Evolutionary conservation across 2,888 invertebrate species (phyloP).

Genomic region (Dicroscelio sp.): DNA sequence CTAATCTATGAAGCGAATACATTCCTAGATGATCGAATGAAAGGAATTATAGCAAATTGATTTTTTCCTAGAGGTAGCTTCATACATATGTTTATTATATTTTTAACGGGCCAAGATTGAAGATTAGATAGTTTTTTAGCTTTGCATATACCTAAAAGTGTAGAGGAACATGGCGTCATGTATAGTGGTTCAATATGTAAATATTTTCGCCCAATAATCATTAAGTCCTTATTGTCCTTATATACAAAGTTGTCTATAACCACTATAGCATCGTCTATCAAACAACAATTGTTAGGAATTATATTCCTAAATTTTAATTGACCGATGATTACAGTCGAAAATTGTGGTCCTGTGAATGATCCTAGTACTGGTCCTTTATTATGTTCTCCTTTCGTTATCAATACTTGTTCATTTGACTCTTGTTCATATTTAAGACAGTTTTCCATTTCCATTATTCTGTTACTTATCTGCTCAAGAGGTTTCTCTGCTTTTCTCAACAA

Average conservation of each 20-base stretch:
- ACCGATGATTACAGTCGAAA: not conserved
- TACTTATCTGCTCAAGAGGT: conserved; percentile 23
- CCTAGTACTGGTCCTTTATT: conserved; percentile 29
- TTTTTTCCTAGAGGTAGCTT: not conserved
- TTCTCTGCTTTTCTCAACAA: conserved; percentile 34
- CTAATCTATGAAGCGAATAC: too few relatives aligned
- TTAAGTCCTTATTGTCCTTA: not conserved
- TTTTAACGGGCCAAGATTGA: not conserved
- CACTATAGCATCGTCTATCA: not conserved
- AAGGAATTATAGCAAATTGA: conserved; percentile 25
- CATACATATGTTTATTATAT: conserved; percentile 26
- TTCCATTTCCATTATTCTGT: conserved; percentile 11
- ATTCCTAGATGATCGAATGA: not conserved
- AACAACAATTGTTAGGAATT: conserved; percentile 45
- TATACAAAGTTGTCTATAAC: conserved; percentile 26
- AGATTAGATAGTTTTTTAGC: conserved; percentile 6
- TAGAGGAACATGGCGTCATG: conserved; percentile 11
- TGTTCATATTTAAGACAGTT: not conserved
- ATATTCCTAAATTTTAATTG: not conserved
- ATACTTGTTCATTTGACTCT: not conserved
- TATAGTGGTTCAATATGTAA: conserved; percentile 10
- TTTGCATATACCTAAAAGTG: not conserved
- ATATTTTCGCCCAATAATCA: not conserved
- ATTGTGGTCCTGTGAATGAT: conserved; percentile 24
- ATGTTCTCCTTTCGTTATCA: conserved; percentile 10